Evolutionary conservation across 2,113 vertebrate genomes (phyloP), one percentile per base, ranked within the genome.

Genomic region (Psittacula cyanocephala): DNA sequence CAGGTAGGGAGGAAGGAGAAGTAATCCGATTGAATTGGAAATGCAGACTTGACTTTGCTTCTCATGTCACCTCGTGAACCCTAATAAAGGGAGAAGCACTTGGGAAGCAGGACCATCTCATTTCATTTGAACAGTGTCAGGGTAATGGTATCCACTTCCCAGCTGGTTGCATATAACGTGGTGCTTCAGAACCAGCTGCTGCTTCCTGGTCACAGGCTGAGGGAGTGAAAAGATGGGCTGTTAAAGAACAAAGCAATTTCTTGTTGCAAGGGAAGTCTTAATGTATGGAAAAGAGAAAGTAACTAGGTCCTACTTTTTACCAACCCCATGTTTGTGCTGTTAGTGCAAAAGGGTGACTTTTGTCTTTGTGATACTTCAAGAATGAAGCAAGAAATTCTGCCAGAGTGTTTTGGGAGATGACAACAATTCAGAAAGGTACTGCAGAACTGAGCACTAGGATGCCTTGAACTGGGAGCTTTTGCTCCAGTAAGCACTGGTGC

Each of bases 11-110:
- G 83, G 83, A 81, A 85, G 95, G 71, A 77, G 77, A 59, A 89
- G 46, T 47, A 92, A 94, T 79, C 80, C 31, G 20, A 78, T 94
- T 91, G 95, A 97, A 96, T 94, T 96, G 93, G 90, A 96, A 96
- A 96, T 96, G 77, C 25, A 22, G 69, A 14, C 67, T 31, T 75
- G 83, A 24, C 88, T 94, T 93, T 35, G 80, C 72, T 92, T 95
- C 92, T 95, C 39, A 1, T 85, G 86, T 96, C 62, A 0, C 81
- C 83, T 86, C 86, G 43, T 2, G 7, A 81, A 28, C 88, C 13
- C 1, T 62, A 69, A 93, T 44, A 81, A 79, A 90, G 63, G 72
- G 70, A 86, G 88, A 72, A 84, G 74, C 83, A 29, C 93, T 91
- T 69, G 72, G 83, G 77, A 84, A 93, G 86, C 80, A 57, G 86